A percentile compares a stretch with the other conserved stretches of the same genome.
These are phyloP conservation scores for Sarcophaga peregrina DNA, from an alignment of 1,140 invertebrate genomes.

Conservation along the genomic window DNA sequence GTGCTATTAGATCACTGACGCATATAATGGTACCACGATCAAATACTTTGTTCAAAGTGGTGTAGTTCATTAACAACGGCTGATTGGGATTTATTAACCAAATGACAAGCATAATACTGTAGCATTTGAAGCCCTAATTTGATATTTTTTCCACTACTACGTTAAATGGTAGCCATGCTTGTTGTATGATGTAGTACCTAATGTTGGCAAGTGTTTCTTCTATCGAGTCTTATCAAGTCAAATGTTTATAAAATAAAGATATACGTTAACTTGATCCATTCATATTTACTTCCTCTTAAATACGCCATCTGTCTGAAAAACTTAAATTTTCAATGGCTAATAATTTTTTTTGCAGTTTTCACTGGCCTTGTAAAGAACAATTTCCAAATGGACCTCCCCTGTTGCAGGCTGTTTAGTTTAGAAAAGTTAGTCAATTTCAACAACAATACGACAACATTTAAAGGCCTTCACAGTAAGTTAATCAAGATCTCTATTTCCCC, in stretches of 20 bases:
- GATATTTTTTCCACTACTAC: too few species aligned
- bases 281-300: background rate
- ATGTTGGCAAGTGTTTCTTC: too few species aligned
- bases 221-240: background rate
- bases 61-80: too few species aligned
- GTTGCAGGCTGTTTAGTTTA: background rate
- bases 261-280: constrained; percentile 1
- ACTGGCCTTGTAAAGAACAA: constrained; percentile 13
- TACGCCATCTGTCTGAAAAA: background rate
- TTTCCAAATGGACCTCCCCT: background rate
- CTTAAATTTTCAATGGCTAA: constrained; percentile 28
- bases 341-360: constrained; percentile 1
- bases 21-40: too few species aligned
- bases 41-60: too few species aligned
- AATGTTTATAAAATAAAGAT: background rate
- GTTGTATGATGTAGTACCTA: too few species aligned
- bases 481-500: constrained; percentile 33
- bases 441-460: background rate
- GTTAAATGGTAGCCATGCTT: too few species aligned
- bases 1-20: too few species aligned
- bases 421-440: background rate
- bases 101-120: too few species aligned
- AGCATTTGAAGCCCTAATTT: too few species aligned
- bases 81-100: too few species aligned
- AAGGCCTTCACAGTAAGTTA: constrained; percentile 28